A percentile compares a stretch with the other conserved stretches of the same genome.
Evolutionary conservation across 2,113 vertebrate genomes (phyloP).

Genomic region (Sarotherodon lohbergeri): DNA sequence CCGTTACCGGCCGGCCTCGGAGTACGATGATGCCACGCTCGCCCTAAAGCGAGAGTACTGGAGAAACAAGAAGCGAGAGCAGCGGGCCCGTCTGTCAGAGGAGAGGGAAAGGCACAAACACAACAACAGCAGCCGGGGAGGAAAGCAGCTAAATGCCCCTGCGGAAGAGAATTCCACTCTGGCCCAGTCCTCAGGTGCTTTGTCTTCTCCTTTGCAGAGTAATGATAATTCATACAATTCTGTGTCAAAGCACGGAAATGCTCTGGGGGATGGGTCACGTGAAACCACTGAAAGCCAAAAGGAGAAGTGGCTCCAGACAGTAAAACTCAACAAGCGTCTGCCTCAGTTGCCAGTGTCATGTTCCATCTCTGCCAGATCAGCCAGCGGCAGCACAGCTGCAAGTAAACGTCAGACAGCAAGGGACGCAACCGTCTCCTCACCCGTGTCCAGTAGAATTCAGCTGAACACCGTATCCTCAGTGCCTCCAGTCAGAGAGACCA

Average conservation of each 20-base stretch:
- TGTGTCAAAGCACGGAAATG: background rate
- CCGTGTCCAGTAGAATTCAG: slow-evolving; percentile 13
- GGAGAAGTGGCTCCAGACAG: slow-evolving; percentile 39
- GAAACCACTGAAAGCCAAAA: slow-evolving; percentile 10
- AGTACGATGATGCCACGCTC: slow-evolving; percentile 67
- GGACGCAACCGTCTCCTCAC: slow-evolving; percentile 12
- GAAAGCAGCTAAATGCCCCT: background rate
- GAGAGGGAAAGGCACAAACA: slow-evolving; percentile 7
- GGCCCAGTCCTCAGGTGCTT: background rate
- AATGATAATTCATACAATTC: slow-evolving; percentile 15
- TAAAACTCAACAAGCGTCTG: slow-evolving; percentile 35
- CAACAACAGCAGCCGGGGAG: background rate
- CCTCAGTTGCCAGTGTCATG: slow-evolving; percentile 2
- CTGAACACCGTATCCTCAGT: slow-evolving; percentile 46
- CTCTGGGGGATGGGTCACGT: background rate
- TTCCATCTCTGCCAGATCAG: background rate
- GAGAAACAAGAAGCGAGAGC: slow-evolving; percentile 76
- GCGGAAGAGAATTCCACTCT: background rate
- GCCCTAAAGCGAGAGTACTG: slow-evolving; percentile 77
- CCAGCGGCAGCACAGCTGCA: background rate
- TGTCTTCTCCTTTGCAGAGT: slow-evolving; percentile 2
- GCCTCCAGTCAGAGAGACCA: slow-evolving; percentile 46
- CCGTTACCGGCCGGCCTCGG: slow-evolving; percentile 62
- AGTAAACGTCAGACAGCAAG: background rate
- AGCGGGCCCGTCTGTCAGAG: slow-evolving; percentile 67